A percentile compares a stretch with the other conserved stretches of the same genome.
These are phyloP conservation scores for Nixonia krombeini DNA, from an alignment of 1,140 invertebrate genomes.

Conservation along the genomic window DNA sequence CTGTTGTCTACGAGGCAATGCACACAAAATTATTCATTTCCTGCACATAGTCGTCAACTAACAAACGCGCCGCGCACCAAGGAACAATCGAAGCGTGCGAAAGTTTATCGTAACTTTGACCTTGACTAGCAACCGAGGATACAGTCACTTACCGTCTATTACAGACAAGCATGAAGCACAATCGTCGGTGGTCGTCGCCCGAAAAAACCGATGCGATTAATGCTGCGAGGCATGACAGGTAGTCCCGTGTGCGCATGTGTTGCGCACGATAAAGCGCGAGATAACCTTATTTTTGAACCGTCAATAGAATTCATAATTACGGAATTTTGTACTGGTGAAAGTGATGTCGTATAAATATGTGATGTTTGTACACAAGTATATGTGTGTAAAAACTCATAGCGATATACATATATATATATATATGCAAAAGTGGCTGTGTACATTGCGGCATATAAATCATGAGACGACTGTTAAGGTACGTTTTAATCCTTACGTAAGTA, in stretches of 20 bases:
- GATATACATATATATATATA: too few relatives aligned
- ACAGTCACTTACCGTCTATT: slow-evolving; percentile 33
- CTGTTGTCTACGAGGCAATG: not conserved
- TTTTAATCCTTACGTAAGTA: too few relatives aligned
- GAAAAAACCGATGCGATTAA: slow-evolving; percentile 27
- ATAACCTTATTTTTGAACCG: too few relatives aligned
- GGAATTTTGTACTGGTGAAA: too few relatives aligned
- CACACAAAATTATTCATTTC: slow-evolving; percentile 45
- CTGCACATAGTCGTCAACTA: slow-evolving; percentile 13
- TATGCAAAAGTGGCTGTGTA: too few relatives aligned
- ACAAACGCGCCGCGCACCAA: not conserved
- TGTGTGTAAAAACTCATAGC: too few relatives aligned
- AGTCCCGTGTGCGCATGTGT: slow-evolving; percentile 18
- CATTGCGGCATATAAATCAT: too few relatives aligned
- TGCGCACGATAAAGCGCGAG: not conserved
- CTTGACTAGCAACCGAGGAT: slow-evolving; percentile 36
- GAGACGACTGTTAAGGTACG: too few relatives aligned
- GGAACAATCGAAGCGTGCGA: slow-evolving; percentile 40
- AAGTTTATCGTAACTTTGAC: slow-evolving; percentile 44
- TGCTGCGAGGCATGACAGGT: slow-evolving; percentile 22
- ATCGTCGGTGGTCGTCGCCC: slow-evolving; percentile 16
- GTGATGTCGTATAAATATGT: too few relatives aligned
- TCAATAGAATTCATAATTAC: too few relatives aligned
- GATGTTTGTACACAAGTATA: too few relatives aligned
- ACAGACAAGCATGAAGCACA: slow-evolving; percentile 15